A percentile compares a stretch with the other conserved stretches of the same genome.
Conservation (phyloP, 2,797 vertebrate genomes). For the Anguilla marmorata region DNA sequence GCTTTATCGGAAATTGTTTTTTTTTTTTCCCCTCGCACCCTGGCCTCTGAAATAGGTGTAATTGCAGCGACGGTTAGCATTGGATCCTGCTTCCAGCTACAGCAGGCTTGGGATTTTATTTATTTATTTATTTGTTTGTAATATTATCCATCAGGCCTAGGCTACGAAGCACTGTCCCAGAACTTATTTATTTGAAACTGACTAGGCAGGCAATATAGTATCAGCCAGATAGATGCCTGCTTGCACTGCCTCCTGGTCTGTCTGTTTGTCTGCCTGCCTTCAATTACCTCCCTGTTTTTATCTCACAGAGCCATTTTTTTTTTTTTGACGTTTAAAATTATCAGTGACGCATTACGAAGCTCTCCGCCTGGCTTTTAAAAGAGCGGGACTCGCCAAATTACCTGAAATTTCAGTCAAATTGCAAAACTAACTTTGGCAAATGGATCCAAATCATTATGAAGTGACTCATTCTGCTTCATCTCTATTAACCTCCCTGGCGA, state of each 20-base stretch:
- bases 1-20: constrained; percentile 10
- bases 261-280: neutral
- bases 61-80: neutral
- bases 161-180: neutral
- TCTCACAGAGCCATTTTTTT: constrained; percentile 4
- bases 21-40: neutral
- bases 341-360: neutral
- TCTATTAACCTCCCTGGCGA: neutral
- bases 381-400: neutral
- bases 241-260: neutral
- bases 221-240: no score
- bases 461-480: neutral
- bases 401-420: constrained; percentile 25
- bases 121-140: no score
- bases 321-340: neutral
- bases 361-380: constrained; percentile 8
- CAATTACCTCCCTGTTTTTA: constrained; percentile 7
- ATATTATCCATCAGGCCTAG: no score
- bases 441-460: constrained; percentile 16
- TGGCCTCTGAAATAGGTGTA: neutral
- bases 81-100: neutral
- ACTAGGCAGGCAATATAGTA: neutral
- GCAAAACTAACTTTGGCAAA: constrained; percentile 18
- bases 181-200: neutral
- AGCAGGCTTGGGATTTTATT: neutral